Percentiles rank a stretch among this genome's conserved stretches.
phyloP scores from a whole-genome alignment of 2,113 vertebrate genomes.

The Hippocampus mohnikei region DNA sequence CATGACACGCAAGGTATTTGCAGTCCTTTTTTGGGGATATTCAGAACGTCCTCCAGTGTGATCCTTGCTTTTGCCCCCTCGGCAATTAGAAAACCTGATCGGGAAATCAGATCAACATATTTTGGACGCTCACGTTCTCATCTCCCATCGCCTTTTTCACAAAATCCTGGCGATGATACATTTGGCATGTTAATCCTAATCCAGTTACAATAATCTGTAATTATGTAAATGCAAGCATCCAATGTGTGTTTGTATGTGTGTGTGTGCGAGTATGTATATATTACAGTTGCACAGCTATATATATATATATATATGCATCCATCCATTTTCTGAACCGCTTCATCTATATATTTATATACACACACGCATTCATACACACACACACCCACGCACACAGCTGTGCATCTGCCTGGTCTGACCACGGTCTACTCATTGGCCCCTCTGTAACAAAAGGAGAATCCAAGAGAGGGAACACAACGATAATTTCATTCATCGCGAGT shows the following conservation, averaged over 20 bases:
- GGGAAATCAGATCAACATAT: conserved; percentile 1
- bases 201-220: conserved; percentile 41
- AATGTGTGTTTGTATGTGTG: conserved; percentile 1
- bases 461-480: conserved; percentile 1
- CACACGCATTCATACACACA: too few relatives aligned
- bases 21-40: background rate
- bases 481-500: conserved; percentile 4
- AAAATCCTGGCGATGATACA: conserved; percentile 12
- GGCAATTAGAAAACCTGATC: background rate
- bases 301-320: background rate
- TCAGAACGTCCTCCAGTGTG: background rate
- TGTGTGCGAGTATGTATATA: conserved; percentile 10
- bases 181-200: conserved; percentile 4
- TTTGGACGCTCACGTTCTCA: background rate
- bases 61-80: background rate
- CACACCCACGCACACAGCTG: conserved; percentile 3
- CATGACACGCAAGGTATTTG: too few relatives aligned
- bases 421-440: conserved; percentile 43
- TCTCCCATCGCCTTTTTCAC: conserved; percentile 4
- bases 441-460: conserved; percentile 12
- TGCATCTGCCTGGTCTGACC: conserved; percentile 30
- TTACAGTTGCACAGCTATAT: background rate
- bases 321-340: too few relatives aligned
- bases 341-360: too few relatives aligned
- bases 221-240: conserved; percentile 42